Conservation (phyloP, 1,140 invertebrate species). For the Brachionus rubens region DNA sequence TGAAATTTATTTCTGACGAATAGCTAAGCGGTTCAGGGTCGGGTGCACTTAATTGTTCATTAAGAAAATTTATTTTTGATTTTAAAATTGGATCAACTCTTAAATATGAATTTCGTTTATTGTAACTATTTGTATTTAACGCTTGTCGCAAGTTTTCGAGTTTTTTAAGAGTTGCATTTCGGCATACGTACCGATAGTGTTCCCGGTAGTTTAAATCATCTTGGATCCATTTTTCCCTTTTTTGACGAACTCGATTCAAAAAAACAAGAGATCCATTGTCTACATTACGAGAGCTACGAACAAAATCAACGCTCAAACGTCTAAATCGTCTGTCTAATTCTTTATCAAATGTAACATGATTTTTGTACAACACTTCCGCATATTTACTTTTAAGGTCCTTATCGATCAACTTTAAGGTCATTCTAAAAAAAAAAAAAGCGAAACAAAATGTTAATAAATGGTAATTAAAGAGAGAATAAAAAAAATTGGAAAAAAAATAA, state of each 20-base stretch:
- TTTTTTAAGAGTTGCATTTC: constrained; percentile 38
- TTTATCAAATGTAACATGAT: constrained; percentile 19
- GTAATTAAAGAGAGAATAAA: no score
- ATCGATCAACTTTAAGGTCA: constrained; percentile 39
- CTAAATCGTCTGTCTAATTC: constrained; percentile 20
- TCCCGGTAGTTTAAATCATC: constrained; percentile 21
- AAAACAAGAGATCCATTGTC: constrained; percentile 35
- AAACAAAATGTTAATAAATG: neutral
- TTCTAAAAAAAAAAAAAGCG: neutral
- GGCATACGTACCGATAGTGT: constrained; percentile 12
- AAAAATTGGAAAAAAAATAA: no score
- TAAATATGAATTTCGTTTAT: neutral
- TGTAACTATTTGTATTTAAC: neutral
- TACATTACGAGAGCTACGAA: constrained; percentile 2
- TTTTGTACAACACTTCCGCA: constrained; percentile 46
- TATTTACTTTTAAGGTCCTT: constrained; percentile 45
- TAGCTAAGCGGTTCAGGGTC: neutral
- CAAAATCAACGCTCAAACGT: constrained; percentile 1
- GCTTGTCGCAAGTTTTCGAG: constrained; percentile 18
- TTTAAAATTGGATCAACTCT: constrained; percentile 9
- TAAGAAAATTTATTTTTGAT: constrained; percentile 28
- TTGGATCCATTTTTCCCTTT: constrained; percentile 30
- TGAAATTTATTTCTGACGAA: constrained; percentile 31
- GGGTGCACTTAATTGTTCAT: constrained; percentile 9
- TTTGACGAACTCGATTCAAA: constrained; percentile 18